Base-by-base conservation (phyloP, 2,113 vertebrate genomes). In the Bufo bufo region DNA sequence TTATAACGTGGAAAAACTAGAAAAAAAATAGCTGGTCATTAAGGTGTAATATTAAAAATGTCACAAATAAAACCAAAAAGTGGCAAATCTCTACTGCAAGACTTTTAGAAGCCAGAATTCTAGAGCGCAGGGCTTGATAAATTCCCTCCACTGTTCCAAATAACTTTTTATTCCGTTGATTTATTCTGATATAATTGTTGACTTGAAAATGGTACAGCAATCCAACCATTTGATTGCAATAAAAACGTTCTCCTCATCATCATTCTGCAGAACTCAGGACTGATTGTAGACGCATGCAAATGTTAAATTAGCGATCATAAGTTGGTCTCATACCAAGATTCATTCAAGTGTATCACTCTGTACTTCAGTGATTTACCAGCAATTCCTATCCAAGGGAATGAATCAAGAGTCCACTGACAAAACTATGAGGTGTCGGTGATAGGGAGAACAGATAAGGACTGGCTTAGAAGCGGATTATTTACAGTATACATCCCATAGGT, bases 201-300 rank as follows among this genome's bases (percentile, higher is more conserved):
- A 65, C 49, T 71, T 14, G 4, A 33, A 7, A 63, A 61, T 14
- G 43, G 43, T 43, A 56, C 72, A 78, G 49, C 12, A 86, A 74
- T 86, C 85, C 75, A 79, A 52, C 19, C 72, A 33, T 86, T 78
- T 78, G 85, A 86, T 86, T 86, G 50, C 59, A 65, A 33, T 66
- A 79, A 78, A 54, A 66, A 66, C n/a, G 0, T 52, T 11, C 10
- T 66, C 20, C 19, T 69, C 82, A 71, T 84, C 82, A 66, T 86
- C 56, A 78, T 86, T 33, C 49, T 47, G 63, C 74, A 77, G 43
- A 47, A 54, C 47, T 72, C 65, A 14, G 58, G 9, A 14, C 56
- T 78, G 75, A 86, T 86, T 78, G 77, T 47, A 54, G 75, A 54
- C n/a, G 58, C 45, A 86, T 65, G 74, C 23, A 78, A 50, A 86